Base-by-base conservation (phyloP, 2,888 invertebrate genomes). In the Charanyca ferruginea region DNA sequence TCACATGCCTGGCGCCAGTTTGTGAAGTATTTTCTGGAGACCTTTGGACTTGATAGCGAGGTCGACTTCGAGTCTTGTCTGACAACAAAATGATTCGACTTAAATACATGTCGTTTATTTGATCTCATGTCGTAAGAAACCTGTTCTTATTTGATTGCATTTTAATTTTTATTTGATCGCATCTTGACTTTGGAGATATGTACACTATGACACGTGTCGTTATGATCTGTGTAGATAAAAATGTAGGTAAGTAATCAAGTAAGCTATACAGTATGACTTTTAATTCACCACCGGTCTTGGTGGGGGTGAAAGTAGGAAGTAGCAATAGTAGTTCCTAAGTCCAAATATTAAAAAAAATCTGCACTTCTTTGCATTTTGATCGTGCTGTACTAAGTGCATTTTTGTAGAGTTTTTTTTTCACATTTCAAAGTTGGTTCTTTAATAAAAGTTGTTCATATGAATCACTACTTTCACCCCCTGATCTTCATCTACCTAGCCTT, bases 1-100 rank as follows among this genome's bases (percentile, higher is more conserved):
- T 97, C 97, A 91, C 97, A 97, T 83, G 97, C 97, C 81, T 97
- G 97, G 78, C 96, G 96, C 97, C 97, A 97, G 85, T 97, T 97
- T 8, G 97, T 96, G 87, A 97, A 97, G 87, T 97, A 97, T 87
- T 97, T 97, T 57, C 97, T 94, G 5, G 97, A 97, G 69, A 97
- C 96, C 83, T 97, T 97, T 41, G 96, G 94, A 63, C 96, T 96
- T 20, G 91, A 66, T 11, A 94, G 80, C 0, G 93, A 88, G 0
- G 86, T 77, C 6, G 90, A 68, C 80, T 87, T 94, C 5, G 95
- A 96, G 81, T 96, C 95, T 88, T 96, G 96, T 63, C 95, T 95
- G 90, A 49, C 73, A 78, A 84, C 59, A 58, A 77, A 61, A 72
- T 52, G 3, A 54, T 18, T 35, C 16, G 49, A 44, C 3, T 52